These are phyloP conservation scores for Notospermus geniculatus DNA, from an alignment of 1,140 invertebrate species.

Conservation along the genomic window DNA sequence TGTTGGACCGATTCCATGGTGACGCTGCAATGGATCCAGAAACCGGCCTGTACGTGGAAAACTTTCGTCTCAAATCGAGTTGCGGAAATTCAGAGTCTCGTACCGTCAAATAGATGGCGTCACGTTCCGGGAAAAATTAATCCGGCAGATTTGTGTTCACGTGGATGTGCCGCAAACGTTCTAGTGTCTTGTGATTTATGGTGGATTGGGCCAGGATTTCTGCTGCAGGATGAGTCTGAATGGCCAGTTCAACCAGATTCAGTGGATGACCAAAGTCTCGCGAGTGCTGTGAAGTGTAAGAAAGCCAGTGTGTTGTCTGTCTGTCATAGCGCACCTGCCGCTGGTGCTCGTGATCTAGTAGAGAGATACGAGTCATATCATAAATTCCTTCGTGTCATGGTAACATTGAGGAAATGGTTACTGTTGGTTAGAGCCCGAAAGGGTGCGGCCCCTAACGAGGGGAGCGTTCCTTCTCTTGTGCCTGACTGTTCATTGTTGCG, in stretches of 20 bases:
- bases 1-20: slow-evolving; percentile 6
- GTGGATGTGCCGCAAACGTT: not conserved
- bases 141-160: not conserved
- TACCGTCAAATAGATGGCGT: not conserved
- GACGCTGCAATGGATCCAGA: not conserved
- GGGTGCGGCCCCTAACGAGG: not conserved
- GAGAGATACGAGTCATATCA: not conserved
- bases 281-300: not conserved
- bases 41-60: slow-evolving; percentile 4
- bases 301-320: not conserved
- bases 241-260: not conserved
- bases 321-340: not conserved
- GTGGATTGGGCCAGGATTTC: slow-evolving; percentile 3
- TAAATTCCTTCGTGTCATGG: not conserved
- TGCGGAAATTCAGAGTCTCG: slow-evolving; percentile 5
- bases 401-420: not conserved
- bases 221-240: not conserved
- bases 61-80: slow-evolving; percentile 2
- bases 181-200: not conserved
- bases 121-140: slow-evolving; percentile 7
- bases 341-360: not conserved
- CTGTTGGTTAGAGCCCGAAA: not conserved
- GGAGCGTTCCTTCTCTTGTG: not conserved
- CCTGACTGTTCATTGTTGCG: no score
- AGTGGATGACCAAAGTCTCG: not conserved